These are phyloP conservation scores for Gymnocypris eckloni DNA, from an alignment of 2,797 vertebrate genomes.

Conservation along the genomic window DNA sequence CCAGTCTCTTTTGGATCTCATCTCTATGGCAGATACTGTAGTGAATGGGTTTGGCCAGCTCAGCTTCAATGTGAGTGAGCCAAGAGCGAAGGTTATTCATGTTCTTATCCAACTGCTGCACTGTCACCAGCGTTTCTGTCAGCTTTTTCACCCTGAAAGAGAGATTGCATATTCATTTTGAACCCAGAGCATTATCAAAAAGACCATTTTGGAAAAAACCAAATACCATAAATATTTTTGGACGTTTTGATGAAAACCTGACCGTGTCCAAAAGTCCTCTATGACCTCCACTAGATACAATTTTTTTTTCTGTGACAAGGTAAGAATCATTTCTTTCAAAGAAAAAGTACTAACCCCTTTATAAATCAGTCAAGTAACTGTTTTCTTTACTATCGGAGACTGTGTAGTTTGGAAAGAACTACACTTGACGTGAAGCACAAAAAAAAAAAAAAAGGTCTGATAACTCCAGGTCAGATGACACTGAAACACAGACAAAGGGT, in stretches of 20 bases:
- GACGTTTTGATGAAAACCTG: background rate
- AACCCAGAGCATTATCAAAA: background rate
- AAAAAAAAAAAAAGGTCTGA: background rate
- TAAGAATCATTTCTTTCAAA: background rate
- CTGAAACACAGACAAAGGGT: constrained; percentile 8
- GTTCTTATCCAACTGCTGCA: constrained; percentile 93
- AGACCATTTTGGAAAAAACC: background rate
- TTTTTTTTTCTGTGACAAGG: background rate
- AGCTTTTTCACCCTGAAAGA: constrained; percentile 90
- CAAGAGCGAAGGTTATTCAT: constrained; percentile 95
- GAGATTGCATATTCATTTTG: constrained; percentile 1
- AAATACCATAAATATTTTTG: background rate
- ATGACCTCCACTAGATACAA: background rate
- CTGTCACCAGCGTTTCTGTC: constrained; percentile 89
- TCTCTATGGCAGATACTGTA: constrained; percentile 90
- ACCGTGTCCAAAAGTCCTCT: background rate
- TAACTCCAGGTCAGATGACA: background rate
- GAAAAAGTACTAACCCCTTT: background rate
- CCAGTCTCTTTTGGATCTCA: constrained; percentile 94
- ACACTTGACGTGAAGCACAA: background rate
- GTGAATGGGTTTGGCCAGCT: constrained; percentile 88
- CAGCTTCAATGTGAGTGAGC: constrained; percentile 88
- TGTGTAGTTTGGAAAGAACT: background rate
- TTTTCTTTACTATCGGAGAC: constrained; percentile 8
- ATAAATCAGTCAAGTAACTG: background rate